Evolutionary conservation across 2,797 vertebrate genomes (phyloP).

Genomic region (Myotis daubentonii): DNA sequence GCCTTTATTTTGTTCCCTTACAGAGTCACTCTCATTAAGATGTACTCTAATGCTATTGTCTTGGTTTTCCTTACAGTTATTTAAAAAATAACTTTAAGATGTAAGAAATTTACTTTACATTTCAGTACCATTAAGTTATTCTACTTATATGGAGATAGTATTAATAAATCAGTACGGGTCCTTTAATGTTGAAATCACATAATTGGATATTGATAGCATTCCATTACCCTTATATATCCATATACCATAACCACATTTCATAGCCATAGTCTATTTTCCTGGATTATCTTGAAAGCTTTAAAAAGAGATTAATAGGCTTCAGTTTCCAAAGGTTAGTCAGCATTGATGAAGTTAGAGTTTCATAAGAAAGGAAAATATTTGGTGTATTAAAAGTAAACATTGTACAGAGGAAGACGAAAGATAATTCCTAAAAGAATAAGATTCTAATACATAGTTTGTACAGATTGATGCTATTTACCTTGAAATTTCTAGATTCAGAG

Average conservation of each 20-base stretch:
- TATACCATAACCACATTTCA: neutral
- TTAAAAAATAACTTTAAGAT: neutral
- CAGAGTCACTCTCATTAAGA: neutral
- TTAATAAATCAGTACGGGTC: neutral
- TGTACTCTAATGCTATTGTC: neutral
- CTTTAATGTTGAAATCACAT: constrained; percentile 27
- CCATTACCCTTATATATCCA: neutral
- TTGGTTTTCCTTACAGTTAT: neutral
- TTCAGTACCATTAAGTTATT: neutral
- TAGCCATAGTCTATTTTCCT: neutral
- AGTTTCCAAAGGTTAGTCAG: constrained; percentile 13
- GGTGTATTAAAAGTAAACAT: neutral
- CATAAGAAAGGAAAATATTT: neutral
- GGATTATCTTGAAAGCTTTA: neutral
- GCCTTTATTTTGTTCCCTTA: neutral
- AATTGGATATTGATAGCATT: neutral
- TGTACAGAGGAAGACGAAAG: neutral
- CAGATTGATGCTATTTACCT: neutral
- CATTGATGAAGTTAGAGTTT: neutral
- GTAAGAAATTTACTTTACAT: neutral
- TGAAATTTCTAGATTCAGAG: neutral
- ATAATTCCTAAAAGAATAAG: neutral
- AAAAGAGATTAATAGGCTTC: neutral
- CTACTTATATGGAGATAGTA: neutral
- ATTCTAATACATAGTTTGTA: neutral